Evolutionary conservation across 2,888 invertebrate genomes (phyloP), one percentile per base, ranked within the genome.

Genomic region (Cephonodes hylas): DNA sequence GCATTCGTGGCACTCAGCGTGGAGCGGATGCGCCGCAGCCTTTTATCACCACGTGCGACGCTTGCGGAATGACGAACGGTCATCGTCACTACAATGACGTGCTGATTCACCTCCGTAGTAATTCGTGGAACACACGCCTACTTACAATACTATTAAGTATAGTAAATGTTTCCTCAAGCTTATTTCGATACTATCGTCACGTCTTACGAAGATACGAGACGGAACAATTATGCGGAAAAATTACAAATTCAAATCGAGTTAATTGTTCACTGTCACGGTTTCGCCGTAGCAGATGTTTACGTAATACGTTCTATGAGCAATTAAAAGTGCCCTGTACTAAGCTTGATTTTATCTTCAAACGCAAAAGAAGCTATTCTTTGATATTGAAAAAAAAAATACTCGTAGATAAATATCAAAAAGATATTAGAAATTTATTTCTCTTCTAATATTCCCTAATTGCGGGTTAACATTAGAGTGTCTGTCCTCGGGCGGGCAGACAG

Each of bases 31-130:
- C 77, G 63, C 65, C 72, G 79, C 75, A 80, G 79, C 76, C 79
- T 84, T 79, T 79, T 84, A 83, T 83, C 79, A 75, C 77, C 79
- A 83, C 86, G 86, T 85, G 85, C 75, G 79, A 77, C 63, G 85
- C 71, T 72, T 86, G 77, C 70, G 63, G 73, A 84, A 78, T 62
- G 66, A 74, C 74, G 67, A 67, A 65, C 64, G 61, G 62, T 66
- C 68, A 66, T 69, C 70, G 71, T 70, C 73, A 73, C 63, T 65
- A 66, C 65, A 59, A 60, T 73, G 72, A 65, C 70, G 65, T 57
- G 62, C 64, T 84, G 83, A 84, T 72, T 84, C 83, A 85, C 70
- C 66, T 68, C 67, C 64, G 71, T 73, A 72, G 69, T 71, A 68
- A 63, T 82, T 81, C 82, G 65, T 60, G 68, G 83, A 80, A 84